Conservation (phyloP, 2,797 vertebrate genomes). For the Gymnoscopelus braueri region DNA sequence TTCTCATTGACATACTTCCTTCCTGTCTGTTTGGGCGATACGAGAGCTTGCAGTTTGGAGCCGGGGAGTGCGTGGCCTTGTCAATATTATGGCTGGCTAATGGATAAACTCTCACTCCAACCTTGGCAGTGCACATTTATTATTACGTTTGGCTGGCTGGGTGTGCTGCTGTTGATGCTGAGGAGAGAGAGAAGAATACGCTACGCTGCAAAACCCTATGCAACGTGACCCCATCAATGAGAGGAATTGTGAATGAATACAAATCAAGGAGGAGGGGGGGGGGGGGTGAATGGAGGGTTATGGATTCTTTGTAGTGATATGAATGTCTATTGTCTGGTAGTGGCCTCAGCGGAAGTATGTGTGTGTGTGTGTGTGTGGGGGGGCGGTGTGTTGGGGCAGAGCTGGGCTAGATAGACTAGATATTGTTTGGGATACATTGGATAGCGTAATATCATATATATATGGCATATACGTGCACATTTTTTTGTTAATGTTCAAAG, state of each 20-base stretch:
- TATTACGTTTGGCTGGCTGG: conserved; percentile 51
- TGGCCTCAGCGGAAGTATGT: conserved; percentile 58
- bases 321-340: conserved; percentile 39
- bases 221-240: conserved; percentile 34
- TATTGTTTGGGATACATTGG: no score
- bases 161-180: conserved; percentile 3
- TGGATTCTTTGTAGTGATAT: conserved; percentile 50
- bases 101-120: conserved; percentile 69
- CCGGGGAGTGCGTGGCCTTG: conserved; percentile 55
- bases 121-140: conserved; percentile 59
- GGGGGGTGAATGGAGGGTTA: conserved; percentile 20
- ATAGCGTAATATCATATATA: no score
- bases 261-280: conserved; percentile 18
- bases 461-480: no score
- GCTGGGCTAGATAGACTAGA: no score
- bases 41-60: conserved; percentile 56
- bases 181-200: conserved; percentile 24
- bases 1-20: conserved; percentile 59
- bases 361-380: conserved; percentile 64
- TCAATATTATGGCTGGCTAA: conserved; percentile 75
- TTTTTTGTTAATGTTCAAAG: no score
- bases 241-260: conserved; percentile 45
- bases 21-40: conserved; percentile 67
- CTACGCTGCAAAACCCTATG: conserved; percentile 38
- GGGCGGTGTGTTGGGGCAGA: no score